Conservation (phyloP, 2,888 invertebrate species). For the Diogma glabrata region DNA sequence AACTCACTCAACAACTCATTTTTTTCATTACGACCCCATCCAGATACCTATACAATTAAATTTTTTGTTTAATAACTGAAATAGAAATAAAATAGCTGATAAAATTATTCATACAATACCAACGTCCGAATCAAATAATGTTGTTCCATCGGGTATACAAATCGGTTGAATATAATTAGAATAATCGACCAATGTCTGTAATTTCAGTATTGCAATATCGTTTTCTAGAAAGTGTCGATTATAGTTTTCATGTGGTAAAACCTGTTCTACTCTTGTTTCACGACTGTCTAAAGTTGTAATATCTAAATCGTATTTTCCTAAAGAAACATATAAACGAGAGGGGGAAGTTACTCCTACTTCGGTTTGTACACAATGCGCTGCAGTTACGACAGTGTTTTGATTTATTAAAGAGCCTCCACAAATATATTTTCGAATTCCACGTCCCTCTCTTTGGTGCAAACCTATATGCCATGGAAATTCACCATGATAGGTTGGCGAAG, state of each 20-base stretch:
- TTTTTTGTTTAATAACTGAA: too few relatives aligned
- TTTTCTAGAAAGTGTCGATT: conserved; percentile 17
- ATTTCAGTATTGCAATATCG: conserved; percentile 32
- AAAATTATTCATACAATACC: not conserved
- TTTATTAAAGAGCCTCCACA: conserved; percentile 36
- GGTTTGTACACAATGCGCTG: conserved; percentile 25
- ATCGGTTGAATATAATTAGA: conserved; percentile 32
- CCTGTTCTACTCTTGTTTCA: conserved; percentile 18
- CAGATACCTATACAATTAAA: conserved; percentile 16
- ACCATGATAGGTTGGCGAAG: conserved; percentile 28
- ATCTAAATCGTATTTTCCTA: conserved; percentile 32
- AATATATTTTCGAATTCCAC: conserved; percentile 17
- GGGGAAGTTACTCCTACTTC: conserved; percentile 25
- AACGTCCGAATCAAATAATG: not conserved
- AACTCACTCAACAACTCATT: conserved; percentile 16
- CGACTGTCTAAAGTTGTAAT: conserved; percentile 23
- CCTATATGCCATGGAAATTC: conserved; percentile 40
- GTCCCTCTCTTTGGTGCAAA: conserved; percentile 16
- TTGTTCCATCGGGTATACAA: conserved; percentile 22
- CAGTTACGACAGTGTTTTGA: conserved; percentile 29
- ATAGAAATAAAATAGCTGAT: too few relatives aligned
- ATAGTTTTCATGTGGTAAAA: conserved; percentile 14
- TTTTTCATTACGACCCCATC: conserved; percentile 34
- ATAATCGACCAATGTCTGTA: conserved; percentile 27
- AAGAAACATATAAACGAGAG: conserved; percentile 27